A percentile compares a stretch with the other conserved stretches of the same genome.
Evolutionary conservation across 2,797 vertebrate genomes (phyloP).

Genomic region (Cichlasoma orientale): DNA sequence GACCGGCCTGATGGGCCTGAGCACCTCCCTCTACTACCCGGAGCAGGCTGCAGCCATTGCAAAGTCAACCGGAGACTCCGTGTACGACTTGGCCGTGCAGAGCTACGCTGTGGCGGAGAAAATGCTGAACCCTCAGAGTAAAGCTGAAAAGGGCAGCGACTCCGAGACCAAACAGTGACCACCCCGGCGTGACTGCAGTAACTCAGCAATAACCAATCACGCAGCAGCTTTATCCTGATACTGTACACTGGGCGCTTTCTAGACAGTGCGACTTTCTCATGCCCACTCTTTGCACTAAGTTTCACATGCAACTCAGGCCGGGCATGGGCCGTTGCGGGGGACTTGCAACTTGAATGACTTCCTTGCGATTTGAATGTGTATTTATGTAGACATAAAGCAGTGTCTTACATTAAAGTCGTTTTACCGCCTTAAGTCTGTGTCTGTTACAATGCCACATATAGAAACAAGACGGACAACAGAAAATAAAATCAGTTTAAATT

Average conservation of each 20-base stretch:
- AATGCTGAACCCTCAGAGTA: conserved; percentile 74
- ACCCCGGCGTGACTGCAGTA: not conserved
- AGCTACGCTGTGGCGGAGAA: conserved; percentile 87
- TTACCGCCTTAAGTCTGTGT: not conserved
- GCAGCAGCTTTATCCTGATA: not conserved
- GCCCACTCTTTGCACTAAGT: conserved; percentile 67
- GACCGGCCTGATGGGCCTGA: conserved; percentile 82
- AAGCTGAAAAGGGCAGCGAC: conserved; percentile 9
- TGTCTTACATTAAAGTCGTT: conserved; percentile 9
- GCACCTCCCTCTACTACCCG: conserved; percentile 91
- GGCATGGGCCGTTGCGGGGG: conserved; percentile 29
- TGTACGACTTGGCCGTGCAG: conserved; percentile 88
- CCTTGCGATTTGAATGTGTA: conserved; percentile 59
- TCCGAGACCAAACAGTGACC: conserved; percentile 31
- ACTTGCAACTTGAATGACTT: conserved; percentile 19
- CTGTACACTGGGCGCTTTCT: conserved; percentile 1
- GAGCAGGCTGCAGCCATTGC: conserved; percentile 80
- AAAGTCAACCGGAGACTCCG: conserved; percentile 80
- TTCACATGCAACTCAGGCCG: conserved; percentile 55
- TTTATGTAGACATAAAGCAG: conserved; percentile 47
- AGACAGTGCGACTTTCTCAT: conserved; percentile 14
- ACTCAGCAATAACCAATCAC: conserved; percentile 14
- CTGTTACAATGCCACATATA: not conserved
- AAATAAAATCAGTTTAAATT: too few species aligned
- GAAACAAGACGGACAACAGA: accelerated